Evolutionary conservation across 1,140 invertebrate species (phyloP), one percentile per base, ranked within the genome.

Genomic region (Drusus annulatus): DNA sequence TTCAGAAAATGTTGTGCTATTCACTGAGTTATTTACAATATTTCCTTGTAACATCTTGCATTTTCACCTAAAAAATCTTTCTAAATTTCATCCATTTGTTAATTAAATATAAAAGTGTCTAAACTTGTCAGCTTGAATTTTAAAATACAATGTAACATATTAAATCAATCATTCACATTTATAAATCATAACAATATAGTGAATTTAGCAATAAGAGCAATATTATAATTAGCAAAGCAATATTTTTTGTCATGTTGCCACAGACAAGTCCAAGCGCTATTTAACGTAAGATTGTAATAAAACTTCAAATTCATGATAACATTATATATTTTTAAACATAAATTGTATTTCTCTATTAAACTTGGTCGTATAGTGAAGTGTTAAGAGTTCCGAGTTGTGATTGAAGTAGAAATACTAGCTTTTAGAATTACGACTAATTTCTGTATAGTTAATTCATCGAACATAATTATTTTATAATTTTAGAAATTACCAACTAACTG

Each of bases 191-290:
- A 45, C 10, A 45, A 13, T 13, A 60, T 7, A 21, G 8, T 60
- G 56, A 60, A 60, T 13, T 2, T 21, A 60, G 56, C 3, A 60
- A 60, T 60, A 60, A 60, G 23, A 6, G 56, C 23, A 60, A 10
- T 60, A 60, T 21, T 8, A 10, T 23, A 65, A n/a, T 65, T 65
- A 65, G 16, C 15, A n/a, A 71, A 71, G 45, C 31, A 71, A 54
- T 74, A 56, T 56, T 51, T 74, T 56, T 69, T 74, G n/a, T 74
- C 69, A 54, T 56, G 21, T 28, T 54, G 69, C 51, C 69, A 74
- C 23, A 54, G 50, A 23, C n/a, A 45, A 71, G 69, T 74, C 69
- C 69, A 74, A 54, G n/a, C 17, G 50, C 51, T 54, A 25, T 54
- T 74, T 50, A 5, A 15, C 3, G 25, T 74, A 74, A 74, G 69